Base-by-base conservation (phyloP, 2,113 vertebrate genomes). In the Gymnogyps californianus region DNA sequence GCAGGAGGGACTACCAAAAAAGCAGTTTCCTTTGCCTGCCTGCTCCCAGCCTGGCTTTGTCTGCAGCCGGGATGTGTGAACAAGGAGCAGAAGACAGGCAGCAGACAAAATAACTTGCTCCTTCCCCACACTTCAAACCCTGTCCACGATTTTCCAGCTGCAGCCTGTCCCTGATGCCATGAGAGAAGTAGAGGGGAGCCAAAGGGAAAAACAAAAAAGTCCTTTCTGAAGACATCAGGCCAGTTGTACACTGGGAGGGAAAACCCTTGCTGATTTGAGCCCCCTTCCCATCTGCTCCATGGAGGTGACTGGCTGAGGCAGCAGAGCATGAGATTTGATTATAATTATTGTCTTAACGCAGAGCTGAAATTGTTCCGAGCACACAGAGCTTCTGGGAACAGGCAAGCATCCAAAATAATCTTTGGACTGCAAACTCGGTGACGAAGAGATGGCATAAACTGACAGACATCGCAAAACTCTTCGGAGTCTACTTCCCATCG, bases 401-500 rank as follows among this genome's bases (percentile, higher is more conserved):
- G 96, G 97, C 96, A 96, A 47, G 52, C 95, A 69, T 95, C 97
- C 97, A 97, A 97, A 93, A 95, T n/a, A 81, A 97, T 90, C 92
- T 96, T 70, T 94, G 94, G 96, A 81, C 86, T 78, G 83, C 86
- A 84, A 93, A 94, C 80, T 79, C 96, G 28, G 64, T 49, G 88
- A 94, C 3, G 19, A 94, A 78, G 95, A 88, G 81, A 94, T 36
- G 86, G 88, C 92, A 92, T 7, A 86, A 97, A 87, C 76, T 0
- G 10, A 74, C 58, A 96, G 94, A 92, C 93, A 72, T 67, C 16
- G 2, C 83, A 67, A 86, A 96, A 52, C 79, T 90, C 79, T 95
- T 86, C 1, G 4, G 70, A 78, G 51, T 4, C 75, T 24, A 11
- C 86, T 77, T 86, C 83, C 67, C 72, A 38, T 57, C 0, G 0